phyloP scores from a whole-genome alignment of 2,888 invertebrate genomes.

The Phrixothrix hirtus region DNA sequence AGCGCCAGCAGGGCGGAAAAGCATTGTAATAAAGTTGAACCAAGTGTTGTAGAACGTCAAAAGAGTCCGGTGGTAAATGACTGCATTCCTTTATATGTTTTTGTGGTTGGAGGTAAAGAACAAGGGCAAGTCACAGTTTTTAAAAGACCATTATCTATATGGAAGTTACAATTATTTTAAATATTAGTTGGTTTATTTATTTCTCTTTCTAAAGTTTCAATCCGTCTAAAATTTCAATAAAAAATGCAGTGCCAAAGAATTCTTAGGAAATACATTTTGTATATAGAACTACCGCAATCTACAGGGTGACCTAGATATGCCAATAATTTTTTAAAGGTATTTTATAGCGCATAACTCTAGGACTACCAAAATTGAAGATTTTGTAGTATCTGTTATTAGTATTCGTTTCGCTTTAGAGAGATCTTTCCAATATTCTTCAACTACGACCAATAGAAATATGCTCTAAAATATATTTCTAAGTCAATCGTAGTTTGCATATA shows the following conservation, averaged over 20 bases:
- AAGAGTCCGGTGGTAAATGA: slow-evolving; percentile 48
- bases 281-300: not conserved
- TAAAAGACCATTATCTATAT: slow-evolving; percentile 76
- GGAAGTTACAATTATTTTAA: slow-evolving; percentile 68
- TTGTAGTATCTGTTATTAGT: not conserved
- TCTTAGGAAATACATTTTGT: slow-evolving; percentile 1
- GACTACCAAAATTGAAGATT: no score
- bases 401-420: not conserved
- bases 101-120: slow-evolving; percentile 79
- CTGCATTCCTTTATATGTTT: slow-evolving; percentile 64
- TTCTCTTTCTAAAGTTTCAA: slow-evolving; percentile 5
- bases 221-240: slow-evolving; percentile 22
- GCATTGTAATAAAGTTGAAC: slow-evolving; percentile 49
- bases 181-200: not conserved
- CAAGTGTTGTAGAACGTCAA: slow-evolving; percentile 36
- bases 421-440: no score
- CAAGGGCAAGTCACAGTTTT: slow-evolving; percentile 76
- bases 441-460: no score
- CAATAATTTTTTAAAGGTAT: not conserved
- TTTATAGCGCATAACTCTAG: no score
- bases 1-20: slow-evolving; percentile 63
- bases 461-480: no score
- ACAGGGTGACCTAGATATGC: not conserved
- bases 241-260: slow-evolving; percentile 20
- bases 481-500: no score